These are phyloP conservation scores for Nephrotoma appendiculata DNA, from an alignment of 2,888 invertebrate genomes.

Conservation along the genomic window DNA sequence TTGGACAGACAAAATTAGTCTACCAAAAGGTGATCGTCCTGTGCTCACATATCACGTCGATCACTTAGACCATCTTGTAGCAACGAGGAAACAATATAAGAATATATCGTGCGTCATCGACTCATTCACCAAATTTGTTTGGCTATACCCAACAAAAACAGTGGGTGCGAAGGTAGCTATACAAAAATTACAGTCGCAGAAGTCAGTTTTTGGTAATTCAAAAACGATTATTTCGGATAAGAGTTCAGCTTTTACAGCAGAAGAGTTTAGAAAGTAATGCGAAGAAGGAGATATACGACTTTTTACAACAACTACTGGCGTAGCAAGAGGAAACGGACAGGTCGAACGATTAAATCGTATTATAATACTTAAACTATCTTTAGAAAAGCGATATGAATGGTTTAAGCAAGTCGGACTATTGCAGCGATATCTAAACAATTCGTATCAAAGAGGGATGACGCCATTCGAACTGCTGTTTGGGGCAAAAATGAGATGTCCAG, in stretches of 20 bases:
- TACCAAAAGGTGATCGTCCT: conserved; percentile 19
- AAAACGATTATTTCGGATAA: conserved; percentile 20
- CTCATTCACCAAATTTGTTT: not conserved
- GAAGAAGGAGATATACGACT: conserved; percentile 20
- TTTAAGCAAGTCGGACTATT: conserved; percentile 14
- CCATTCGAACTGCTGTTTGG: conserved; percentile 9
- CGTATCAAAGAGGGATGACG: conserved; percentile 2
- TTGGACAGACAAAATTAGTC: not conserved
- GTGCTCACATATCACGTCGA: conserved; percentile 10
- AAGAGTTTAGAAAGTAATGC: conserved; percentile 22
- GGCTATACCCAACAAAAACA: conserved; percentile 11
- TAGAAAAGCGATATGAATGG: conserved; percentile 20
- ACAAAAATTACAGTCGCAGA: conserved; percentile 17
- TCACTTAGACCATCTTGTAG: conserved; percentile 20
- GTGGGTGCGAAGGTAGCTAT: conserved; percentile 18
- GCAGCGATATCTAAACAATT: conserved; percentile 18
- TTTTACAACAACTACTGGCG: conserved; percentile 15
- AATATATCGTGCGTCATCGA: conserved; percentile 9
- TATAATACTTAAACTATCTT: conserved; percentile 21
- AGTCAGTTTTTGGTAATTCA: conserved; percentile 23
- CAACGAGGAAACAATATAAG: conserved; percentile 17
- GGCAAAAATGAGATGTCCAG: not conserved
- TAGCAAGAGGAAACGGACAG: conserved; percentile 25
- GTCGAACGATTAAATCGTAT: conserved; percentile 17
- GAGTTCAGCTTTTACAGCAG: conserved; percentile 23